Conservation (phyloP, 2,113 vertebrate species). For the Dipodomys stephensi region DNA sequence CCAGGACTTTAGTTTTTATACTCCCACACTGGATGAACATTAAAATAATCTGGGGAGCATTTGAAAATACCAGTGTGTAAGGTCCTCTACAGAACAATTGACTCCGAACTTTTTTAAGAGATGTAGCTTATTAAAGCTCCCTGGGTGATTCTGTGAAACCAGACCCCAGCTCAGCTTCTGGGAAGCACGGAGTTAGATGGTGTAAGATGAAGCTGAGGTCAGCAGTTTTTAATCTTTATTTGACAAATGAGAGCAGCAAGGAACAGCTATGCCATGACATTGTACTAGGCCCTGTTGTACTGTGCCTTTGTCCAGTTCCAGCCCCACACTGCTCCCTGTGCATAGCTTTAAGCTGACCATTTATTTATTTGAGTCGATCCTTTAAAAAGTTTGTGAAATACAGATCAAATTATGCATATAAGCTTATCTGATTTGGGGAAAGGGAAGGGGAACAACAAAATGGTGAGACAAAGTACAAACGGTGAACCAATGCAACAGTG, state of each 20-base stretch:
- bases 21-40: neutral
- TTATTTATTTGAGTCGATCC: neutral
- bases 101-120: neutral
- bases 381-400: neutral
- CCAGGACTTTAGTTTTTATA: neutral
- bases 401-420: neutral
- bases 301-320: neutral
- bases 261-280: fast-evolving
- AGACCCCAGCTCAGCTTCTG: neutral
- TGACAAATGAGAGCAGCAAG: neutral
- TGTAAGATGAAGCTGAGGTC: neutral
- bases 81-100: neutral
- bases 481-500: no score
- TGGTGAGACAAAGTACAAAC: no score
- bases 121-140: neutral
- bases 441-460: no score
- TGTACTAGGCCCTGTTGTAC: neutral
- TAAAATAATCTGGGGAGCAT: conserved; percentile 14
- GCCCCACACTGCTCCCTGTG: neutral
- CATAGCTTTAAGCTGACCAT: neutral
- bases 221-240: neutral
- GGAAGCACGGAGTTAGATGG: neutral
- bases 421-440: no score
- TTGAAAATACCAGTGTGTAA: neutral
- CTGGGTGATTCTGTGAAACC: neutral